Evolutionary conservation across 2,113 vertebrate genomes (phyloP).

Genomic region (Bufo bufo): DNA sequence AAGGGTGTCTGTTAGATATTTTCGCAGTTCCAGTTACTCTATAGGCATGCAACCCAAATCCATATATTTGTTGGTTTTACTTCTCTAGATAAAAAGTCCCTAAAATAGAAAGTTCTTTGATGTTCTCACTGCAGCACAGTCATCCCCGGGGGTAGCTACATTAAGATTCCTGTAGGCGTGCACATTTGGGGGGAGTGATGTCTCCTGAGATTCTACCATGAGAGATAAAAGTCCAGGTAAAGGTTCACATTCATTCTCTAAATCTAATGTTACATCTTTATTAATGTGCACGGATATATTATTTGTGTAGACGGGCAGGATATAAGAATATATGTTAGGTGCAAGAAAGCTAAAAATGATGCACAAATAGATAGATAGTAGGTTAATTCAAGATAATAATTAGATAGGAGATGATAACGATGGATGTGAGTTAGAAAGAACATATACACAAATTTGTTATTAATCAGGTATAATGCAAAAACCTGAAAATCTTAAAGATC

Average conservation of each 20-base stretch:
- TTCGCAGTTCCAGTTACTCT: conserved; percentile 3
- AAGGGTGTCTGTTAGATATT: conserved; percentile 4
- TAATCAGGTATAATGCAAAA: not conserved
- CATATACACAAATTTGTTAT: not conserved
- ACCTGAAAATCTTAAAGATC: too few species aligned
- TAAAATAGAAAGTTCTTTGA: conserved; percentile 34
- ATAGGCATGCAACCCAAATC: not conserved
- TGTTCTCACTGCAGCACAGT: conserved; percentile 6
- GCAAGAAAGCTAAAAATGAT: not conserved
- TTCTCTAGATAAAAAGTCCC: not conserved
- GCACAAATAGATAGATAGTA: not conserved
- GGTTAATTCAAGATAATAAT: not conserved
- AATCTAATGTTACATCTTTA: not conserved
- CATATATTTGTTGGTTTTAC: conserved; percentile 26
- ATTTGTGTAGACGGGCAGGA: not conserved
- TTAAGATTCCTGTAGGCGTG: not conserved
- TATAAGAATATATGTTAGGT: not conserved
- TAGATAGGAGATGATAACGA: not conserved
- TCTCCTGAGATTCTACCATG: too few species aligned
- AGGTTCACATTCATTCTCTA: not conserved
- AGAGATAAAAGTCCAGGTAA: not conserved
- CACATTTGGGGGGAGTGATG: not conserved
- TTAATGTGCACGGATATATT: not conserved
- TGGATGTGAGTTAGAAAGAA: not conserved
- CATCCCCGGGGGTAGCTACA: not conserved